Evolutionary conservation across 2,888 invertebrate genomes (phyloP).

Genomic region (Pseudococcus viburni): DNA sequence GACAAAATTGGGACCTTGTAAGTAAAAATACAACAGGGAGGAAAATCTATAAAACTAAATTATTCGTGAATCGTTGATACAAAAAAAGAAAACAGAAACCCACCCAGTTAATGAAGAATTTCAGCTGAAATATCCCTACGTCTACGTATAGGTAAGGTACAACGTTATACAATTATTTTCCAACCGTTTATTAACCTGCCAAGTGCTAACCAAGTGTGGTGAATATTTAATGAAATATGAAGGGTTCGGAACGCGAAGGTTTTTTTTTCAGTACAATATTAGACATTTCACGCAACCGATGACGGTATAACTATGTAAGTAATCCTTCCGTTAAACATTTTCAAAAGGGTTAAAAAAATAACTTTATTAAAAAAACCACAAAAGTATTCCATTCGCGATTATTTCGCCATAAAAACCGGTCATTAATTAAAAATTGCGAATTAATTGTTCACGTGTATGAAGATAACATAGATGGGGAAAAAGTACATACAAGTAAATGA

Average conservation of each 20-base stretch:
- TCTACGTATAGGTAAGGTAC: too few species aligned
- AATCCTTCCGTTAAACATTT: slow-evolving; percentile 28
- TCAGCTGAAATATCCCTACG: neutral
- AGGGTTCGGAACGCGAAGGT: slow-evolving; percentile 22
- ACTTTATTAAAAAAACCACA: neutral
- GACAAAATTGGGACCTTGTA: too few species aligned
- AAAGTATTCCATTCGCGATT: slow-evolving; percentile 6
- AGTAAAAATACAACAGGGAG: neutral
- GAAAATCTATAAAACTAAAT: slow-evolving; percentile 49
- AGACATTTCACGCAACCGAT: slow-evolving; percentile 36
- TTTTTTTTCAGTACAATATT: neutral
- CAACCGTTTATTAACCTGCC: slow-evolving; percentile 47
- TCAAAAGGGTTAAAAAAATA: neutral
- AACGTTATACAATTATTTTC: slow-evolving; percentile 20
- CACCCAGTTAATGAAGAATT: neutral
- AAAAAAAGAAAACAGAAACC: slow-evolving; percentile 20
- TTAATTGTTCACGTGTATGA: neutral
- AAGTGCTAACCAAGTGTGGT: slow-evolving; percentile 35
- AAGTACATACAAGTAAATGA: neutral
- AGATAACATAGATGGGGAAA: neutral
- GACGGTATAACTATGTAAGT: slow-evolving; percentile 15
- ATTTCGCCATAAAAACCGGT: neutral
- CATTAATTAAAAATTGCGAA: slow-evolving; percentile 41
- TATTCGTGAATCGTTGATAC: slow-evolving; percentile 2
- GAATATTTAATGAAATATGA: slow-evolving; percentile 54